Percentiles rank a stretch among this genome's conserved stretches.
These are phyloP conservation scores for Tinamus guttatus DNA, from an alignment of 2,113 vertebrate species.

Conservation along the genomic window DNA sequence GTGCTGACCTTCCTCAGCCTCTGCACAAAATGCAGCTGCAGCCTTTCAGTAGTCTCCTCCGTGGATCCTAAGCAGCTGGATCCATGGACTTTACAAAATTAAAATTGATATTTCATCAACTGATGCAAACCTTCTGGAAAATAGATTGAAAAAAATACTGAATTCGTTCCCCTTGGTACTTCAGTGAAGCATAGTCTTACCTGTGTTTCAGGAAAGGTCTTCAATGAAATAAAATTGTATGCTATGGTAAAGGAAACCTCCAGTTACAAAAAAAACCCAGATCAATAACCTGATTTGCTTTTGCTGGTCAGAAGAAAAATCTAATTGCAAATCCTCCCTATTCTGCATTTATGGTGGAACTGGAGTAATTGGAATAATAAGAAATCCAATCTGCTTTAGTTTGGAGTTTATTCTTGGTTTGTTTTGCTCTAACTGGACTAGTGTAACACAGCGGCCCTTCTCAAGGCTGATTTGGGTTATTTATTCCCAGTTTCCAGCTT, in stretches of 20 bases:
- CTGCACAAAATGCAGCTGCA: too few relatives aligned
- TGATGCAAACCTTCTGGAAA: neutral
- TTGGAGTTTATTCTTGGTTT: constrained; percentile 54
- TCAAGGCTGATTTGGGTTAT: neutral
- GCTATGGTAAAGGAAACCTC: constrained; percentile 25
- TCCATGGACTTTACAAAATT: neutral
- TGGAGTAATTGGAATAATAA: constrained; percentile 64
- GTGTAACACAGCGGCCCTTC: neutral
- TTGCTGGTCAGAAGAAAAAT: constrained; percentile 60
- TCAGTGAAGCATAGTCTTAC: neutral
- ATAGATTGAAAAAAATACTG: neutral
- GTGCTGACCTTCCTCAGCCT: too few relatives aligned
- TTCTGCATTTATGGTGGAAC: neutral
- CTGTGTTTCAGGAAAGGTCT: neutral
- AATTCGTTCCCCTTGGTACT: neutral
- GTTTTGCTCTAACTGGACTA: neutral
- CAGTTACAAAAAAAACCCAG: constrained; percentile 69
- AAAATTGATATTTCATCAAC: neutral
- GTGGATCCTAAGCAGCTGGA: neutral
- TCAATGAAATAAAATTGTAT: constrained; percentile 6
- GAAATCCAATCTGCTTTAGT: constrained; percentile 63
- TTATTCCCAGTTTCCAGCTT: neutral
- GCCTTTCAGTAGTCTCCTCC: neutral
- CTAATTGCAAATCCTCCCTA: constrained; percentile 46
- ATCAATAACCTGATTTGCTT: constrained; percentile 66